These are phyloP conservation scores for Mimumesa dahlbomi DNA, from an alignment of 2,888 invertebrate genomes.

Conservation along the genomic window DNA sequence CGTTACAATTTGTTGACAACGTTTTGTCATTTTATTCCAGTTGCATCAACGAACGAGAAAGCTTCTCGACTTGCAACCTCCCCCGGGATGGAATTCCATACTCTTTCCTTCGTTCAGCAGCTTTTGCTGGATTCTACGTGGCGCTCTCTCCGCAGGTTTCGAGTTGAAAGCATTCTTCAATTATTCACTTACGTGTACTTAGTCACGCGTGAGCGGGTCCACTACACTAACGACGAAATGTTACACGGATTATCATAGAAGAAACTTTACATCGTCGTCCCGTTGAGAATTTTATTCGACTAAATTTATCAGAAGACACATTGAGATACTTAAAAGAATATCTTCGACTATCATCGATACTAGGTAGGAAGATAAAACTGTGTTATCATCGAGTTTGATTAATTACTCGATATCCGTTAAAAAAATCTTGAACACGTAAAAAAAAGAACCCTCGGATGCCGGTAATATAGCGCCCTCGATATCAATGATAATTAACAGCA, in stretches of 20 bases:
- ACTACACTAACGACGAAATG: slow-evolving; percentile 7
- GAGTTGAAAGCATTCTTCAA: slow-evolving; percentile 74
- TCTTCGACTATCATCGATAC: too few relatives aligned
- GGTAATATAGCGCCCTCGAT: too few relatives aligned
- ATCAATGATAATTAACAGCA: too few relatives aligned
- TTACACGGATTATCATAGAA: background rate
- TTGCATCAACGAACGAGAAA: slow-evolving; percentile 28
- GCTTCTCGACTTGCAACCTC: slow-evolving; percentile 51
- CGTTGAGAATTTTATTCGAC: too few relatives aligned
- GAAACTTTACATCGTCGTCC: too few relatives aligned
- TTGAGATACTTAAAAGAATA: too few relatives aligned
- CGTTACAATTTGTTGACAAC: too few relatives aligned
- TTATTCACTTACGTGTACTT: slow-evolving; percentile 73
- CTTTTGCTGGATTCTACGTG: slow-evolving; percentile 48
- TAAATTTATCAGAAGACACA: too few relatives aligned
- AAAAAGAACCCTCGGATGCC: too few relatives aligned
- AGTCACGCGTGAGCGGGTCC: slow-evolving; percentile 56
- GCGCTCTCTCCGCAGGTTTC: slow-evolving; percentile 50
- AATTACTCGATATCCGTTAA: background rate
- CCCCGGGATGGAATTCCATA: slow-evolving; percentile 52
- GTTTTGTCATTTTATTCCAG: background rate
- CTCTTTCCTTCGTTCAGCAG: slow-evolving; percentile 57
- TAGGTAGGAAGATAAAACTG: too few relatives aligned
- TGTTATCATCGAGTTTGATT: too few relatives aligned
- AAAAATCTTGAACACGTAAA: too few relatives aligned